phyloP scores from a whole-genome alignment of 2,797 vertebrate genomes.

The Eulemur mongoz region DNA sequence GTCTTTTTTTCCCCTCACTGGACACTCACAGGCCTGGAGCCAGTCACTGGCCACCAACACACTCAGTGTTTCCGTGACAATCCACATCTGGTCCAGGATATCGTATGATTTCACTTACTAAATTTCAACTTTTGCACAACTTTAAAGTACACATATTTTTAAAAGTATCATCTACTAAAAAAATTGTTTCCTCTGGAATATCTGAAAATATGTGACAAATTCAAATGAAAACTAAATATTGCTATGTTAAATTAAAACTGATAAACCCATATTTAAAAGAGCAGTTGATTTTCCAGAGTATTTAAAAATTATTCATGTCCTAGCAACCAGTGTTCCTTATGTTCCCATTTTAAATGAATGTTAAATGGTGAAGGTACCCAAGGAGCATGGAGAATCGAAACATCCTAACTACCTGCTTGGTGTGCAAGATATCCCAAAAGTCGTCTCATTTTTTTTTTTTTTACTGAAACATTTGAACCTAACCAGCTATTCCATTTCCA shows the following conservation, averaged over 20 bases:
- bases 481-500: neutral
- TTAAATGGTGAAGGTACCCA: neutral
- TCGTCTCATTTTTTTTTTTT: neutral
- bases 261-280: neutral
- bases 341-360: neutral
- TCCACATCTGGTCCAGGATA: neutral
- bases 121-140: neutral
- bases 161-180: neutral
- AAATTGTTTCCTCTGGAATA: neutral
- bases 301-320: neutral
- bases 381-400: neutral
- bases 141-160: neutral
- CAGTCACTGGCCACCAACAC: neutral
- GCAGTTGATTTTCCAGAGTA: neutral
- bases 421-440: neutral
- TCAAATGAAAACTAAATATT: constrained; percentile 10
- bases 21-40: neutral
- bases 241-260: neutral
- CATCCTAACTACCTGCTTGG: neutral
- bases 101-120: neutral
- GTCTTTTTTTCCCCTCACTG: rapidly evolving
- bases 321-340: neutral
- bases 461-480: neutral
- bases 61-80: neutral
- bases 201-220: neutral